A percentile compares a stretch with the other conserved stretches of the same genome.
These are phyloP conservation scores for Scolopax rusticola DNA, from an alignment of 2,797 vertebrate genomes.

Conservation along the genomic window DNA sequence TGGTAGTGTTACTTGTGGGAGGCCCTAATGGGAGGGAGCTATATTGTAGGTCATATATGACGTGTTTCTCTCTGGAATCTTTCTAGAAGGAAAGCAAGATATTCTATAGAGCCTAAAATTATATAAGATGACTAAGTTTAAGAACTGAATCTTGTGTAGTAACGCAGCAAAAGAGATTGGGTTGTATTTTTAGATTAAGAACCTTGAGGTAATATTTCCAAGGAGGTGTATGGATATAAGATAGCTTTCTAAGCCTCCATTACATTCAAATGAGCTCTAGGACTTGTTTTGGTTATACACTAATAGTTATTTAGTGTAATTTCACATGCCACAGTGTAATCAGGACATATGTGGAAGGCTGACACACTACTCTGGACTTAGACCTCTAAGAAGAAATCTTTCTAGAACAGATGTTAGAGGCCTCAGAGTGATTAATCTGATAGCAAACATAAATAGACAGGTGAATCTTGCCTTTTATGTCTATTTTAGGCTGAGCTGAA, in stretches of 20 bases:
- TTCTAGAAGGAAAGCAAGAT: background rate
- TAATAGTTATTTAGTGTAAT: background rate
- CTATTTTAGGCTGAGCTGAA: background rate
- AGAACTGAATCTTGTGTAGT: background rate
- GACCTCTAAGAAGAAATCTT: background rate
- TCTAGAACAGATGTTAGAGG: background rate
- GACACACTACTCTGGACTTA: background rate
- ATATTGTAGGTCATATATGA: background rate
- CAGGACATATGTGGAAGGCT: background rate
- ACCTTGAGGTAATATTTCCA: background rate
- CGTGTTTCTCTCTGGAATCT: background rate
- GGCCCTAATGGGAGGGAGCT: background rate
- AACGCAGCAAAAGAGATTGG: background rate
- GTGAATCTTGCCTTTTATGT: background rate
- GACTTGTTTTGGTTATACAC: background rate
- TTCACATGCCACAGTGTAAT: background rate
- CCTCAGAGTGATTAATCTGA: background rate
- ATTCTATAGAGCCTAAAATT: background rate
- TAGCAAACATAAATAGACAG: background rate
- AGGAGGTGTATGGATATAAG: background rate
- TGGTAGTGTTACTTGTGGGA: background rate
- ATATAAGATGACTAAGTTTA: background rate
- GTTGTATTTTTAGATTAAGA: background rate
- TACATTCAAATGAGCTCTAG: background rate
- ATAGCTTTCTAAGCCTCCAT: background rate